Evolutionary conservation across 2,113 vertebrate species (phyloP).

Genomic region (Mirza zaza): DNA sequence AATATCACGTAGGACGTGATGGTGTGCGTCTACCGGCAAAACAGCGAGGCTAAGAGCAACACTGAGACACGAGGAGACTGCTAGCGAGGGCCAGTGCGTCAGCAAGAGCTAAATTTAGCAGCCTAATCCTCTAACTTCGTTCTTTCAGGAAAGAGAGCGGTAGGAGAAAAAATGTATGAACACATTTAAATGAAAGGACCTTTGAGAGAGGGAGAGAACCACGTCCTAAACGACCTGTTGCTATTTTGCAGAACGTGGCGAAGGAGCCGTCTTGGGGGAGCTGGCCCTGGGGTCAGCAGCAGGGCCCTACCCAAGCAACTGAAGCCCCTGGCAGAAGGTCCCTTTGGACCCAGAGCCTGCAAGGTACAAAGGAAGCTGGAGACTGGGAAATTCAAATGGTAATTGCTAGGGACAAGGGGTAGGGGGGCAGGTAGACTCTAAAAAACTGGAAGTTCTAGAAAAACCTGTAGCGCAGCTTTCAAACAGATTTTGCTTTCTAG

Average conservation of each 20-base stretch:
- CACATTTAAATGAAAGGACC: constrained; percentile 38
- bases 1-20: constrained; percentile 47
- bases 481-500: constrained; percentile 44
- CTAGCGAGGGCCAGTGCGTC: constrained; percentile 20
- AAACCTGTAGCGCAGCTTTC: constrained; percentile 61
- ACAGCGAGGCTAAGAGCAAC: neutral
- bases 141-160: constrained; percentile 32
- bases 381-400: neutral
- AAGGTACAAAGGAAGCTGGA: neutral
- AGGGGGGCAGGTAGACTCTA: constrained; percentile 51
- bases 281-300: neutral
- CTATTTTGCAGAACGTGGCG: neutral
- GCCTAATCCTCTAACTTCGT: constrained; percentile 51
- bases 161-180: constrained; percentile 1
- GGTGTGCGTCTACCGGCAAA: neutral
- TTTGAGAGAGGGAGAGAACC: neutral
- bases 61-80: neutral
- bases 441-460: constrained; percentile 63
- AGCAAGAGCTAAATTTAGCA: constrained; percentile 62
- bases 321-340: neutral
- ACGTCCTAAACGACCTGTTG: neutral
- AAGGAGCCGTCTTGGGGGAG: neutral
- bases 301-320: neutral
- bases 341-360: neutral
- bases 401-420: constrained; percentile 20